phyloP scores from a whole-genome alignment of 2,888 invertebrate species.

The Lottia gigantea region DNA sequence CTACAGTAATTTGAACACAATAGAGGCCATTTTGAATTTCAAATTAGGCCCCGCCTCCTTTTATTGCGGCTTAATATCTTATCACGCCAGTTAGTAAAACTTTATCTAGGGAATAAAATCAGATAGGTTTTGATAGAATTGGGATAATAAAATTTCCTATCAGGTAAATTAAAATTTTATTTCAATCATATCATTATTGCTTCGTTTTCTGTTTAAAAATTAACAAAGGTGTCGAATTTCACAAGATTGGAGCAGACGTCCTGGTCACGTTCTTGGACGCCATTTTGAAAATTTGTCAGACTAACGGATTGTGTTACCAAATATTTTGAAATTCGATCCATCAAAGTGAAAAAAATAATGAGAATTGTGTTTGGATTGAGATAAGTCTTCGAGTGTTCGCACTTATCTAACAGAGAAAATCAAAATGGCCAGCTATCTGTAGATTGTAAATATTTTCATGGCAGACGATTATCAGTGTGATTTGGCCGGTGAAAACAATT shows the following conservation, averaged over 20 bases:
- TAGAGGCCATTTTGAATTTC: constrained; percentile 3
- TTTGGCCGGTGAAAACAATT: no score
- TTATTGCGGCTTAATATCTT: no score
- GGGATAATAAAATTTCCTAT: background rate
- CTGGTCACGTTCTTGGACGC: background rate
- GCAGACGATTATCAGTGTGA: no score
- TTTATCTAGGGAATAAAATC: constrained; percentile 1
- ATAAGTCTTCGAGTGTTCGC: background rate
- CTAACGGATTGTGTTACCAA: background rate
- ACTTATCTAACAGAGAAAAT: background rate
- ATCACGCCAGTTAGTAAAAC: background rate
- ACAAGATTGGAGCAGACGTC: no score
- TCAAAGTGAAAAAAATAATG: background rate
- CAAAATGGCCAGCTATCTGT: no score
- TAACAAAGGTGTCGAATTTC: background rate
- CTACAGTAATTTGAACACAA: background rate
- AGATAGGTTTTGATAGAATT: background rate
- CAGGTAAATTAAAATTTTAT: constrained; percentile 3
- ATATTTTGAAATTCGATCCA: constrained; percentile 8
- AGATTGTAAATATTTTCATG: no score
- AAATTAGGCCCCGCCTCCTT: background rate
- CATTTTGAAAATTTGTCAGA: background rate
- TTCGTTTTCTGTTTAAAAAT: background rate
- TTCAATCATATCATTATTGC: constrained; percentile 2
- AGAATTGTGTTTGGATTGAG: background rate